Evolutionary conservation across 2,888 invertebrate genomes (phyloP), one percentile per base, ranked within the genome.

Genomic region (Luffia ferchaultella): DNA sequence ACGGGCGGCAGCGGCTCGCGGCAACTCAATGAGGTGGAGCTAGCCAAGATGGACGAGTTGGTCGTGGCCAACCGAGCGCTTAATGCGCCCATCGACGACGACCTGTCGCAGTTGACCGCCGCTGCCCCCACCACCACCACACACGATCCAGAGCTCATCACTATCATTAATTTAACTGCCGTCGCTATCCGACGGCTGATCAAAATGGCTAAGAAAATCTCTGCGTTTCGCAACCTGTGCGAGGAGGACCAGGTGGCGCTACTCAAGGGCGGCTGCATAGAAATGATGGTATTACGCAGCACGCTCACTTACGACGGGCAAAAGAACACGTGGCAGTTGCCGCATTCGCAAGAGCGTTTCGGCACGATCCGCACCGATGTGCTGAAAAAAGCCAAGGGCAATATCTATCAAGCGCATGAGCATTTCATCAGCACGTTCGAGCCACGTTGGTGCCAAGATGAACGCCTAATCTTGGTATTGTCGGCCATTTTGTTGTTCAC

Each of bases 231-330:
- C 68, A 93, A 92, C 63, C 92, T 98, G 88, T 95, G 95, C 65
- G 95, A 97, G 64, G 95, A 95, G 61, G 97, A 98, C 73, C 62
- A 82, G 82, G 82, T 84, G 53, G 88, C 88, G 2, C 77, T 96
- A 12, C 73, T 97, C 7, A 97, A 96, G 71, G 96, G 97, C 0
- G 96, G 97, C 1, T 96, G 96, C 65, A 96, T 96, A 46, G 98
- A 98, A 77, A 93, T 98, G 90, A 92, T 98, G 90, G 92, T 98
- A 52, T 86, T 98, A 49, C 86, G 97, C 15, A 96, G 97, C 57
- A 95, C 95, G 0, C 92, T 95, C 85, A 93, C 93, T 46, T 98
- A 96, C 66, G 96, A 97, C 67, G 89, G 90, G 0, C 93, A 93
- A 59, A 89, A 91, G 58, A 92, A 95, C 63, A 91, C 92, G 48